phyloP scores from a whole-genome alignment of 2,888 invertebrate genomes.

The Omphaloscelis lunosa region DNA sequence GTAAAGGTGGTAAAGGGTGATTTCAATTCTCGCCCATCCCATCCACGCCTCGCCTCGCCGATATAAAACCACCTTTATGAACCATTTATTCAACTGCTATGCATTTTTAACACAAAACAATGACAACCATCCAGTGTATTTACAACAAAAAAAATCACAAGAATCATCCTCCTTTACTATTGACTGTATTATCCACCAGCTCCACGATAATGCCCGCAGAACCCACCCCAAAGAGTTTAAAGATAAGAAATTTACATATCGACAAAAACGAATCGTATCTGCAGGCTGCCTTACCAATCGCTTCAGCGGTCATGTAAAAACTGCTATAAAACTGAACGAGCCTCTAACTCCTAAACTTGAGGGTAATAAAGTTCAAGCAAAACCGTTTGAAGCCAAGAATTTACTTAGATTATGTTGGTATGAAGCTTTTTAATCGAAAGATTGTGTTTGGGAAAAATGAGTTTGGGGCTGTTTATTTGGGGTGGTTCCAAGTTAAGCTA shows the following conservation, averaged over 20 bases:
- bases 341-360: slow-evolving; percentile 72
- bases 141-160: slow-evolving; percentile 1
- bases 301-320: slow-evolving; percentile 81
- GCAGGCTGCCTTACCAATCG: slow-evolving; percentile 62
- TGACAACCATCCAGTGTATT: not conserved
- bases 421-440: slow-evolving; percentile 50
- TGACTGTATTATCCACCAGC: slow-evolving; percentile 17
- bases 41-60: too few relatives aligned
- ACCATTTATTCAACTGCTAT: too few relatives aligned
- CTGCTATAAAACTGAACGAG: slow-evolving; percentile 83
- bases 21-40: too few relatives aligned
- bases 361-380: slow-evolving; percentile 52
- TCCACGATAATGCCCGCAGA: slow-evolving; percentile 11
- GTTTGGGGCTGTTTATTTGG: slow-evolving; percentile 22
- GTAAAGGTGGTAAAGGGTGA: too few relatives aligned
- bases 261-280: slow-evolving; percentile 57
- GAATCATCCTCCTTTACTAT: not conserved
- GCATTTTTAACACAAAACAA: not conserved
- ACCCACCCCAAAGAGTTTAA: slow-evolving; percentile 28
- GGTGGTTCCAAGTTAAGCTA: slow-evolving; percentile 17
- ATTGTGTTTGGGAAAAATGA: slow-evolving; percentile 33
- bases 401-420: slow-evolving; percentile 55
- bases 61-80: not conserved
- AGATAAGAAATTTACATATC: slow-evolving; percentile 64
- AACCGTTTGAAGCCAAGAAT: slow-evolving; percentile 54